phyloP scores from a whole-genome alignment of 1,140 invertebrate genomes.

The Calosoma granatense region DNA sequence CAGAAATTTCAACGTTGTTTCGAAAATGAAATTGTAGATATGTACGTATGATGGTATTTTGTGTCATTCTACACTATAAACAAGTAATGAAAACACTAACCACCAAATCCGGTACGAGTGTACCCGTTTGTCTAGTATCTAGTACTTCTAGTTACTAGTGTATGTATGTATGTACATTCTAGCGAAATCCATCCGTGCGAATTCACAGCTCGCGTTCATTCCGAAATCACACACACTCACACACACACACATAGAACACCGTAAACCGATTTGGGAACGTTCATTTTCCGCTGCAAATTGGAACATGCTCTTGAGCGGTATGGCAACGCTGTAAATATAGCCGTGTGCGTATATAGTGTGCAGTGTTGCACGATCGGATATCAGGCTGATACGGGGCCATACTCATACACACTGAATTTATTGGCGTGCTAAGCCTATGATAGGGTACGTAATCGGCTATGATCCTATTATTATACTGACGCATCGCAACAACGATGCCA shows the following conservation, averaged over 20 bases:
- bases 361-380: background rate
- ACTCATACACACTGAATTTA: slow-evolving; percentile 20
- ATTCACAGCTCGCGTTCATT: background rate
- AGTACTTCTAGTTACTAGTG: no score
- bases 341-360: background rate
- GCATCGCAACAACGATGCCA: slow-evolving; percentile 15
- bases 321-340: background rate
- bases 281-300: background rate
- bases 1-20: no score
- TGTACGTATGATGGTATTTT: no score
- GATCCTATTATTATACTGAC: slow-evolving; percentile 29
- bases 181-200: background rate
- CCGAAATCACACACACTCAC: background rate
- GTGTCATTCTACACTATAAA: no score
- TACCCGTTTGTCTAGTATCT: no score
- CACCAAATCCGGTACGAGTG: no score
- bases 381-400: background rate
- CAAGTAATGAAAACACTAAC: no score
- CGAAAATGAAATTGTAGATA: no score
- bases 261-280: background rate
- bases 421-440: slow-evolving; percentile 27
- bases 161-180: no score
- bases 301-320: background rate
- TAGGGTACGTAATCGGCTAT: slow-evolving; percentile 27
- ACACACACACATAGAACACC: background rate